These are phyloP conservation scores for Andrena marginata DNA, from an alignment of 2,888 invertebrate genomes.

Conservation along the genomic window DNA sequence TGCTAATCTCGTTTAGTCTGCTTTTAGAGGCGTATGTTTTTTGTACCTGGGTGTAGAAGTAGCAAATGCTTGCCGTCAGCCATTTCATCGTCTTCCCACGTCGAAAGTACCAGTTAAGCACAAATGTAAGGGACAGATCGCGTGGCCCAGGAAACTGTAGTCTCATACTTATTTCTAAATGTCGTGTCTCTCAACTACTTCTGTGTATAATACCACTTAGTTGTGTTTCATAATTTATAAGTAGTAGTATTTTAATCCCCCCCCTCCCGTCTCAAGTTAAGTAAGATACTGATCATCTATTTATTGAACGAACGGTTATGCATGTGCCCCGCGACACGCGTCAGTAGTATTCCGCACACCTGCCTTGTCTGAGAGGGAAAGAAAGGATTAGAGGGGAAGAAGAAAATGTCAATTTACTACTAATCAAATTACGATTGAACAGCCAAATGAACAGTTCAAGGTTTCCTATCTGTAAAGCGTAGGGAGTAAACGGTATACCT, in stretches of 20 bases:
- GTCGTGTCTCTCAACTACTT: constrained; percentile 52
- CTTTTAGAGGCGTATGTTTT: constrained; percentile 60
- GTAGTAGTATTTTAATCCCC: constrained; percentile 40
- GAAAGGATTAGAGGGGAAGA: constrained; percentile 48
- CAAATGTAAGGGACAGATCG: constrained; percentile 49
- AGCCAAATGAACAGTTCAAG: constrained; percentile 74
- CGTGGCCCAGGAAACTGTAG: constrained; percentile 58
- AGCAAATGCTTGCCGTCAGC: constrained; percentile 64
- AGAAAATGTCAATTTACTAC: constrained; percentile 75
- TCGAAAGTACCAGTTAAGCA: constrained; percentile 60
- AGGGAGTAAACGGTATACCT: constrained; percentile 56
- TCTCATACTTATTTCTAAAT: constrained; percentile 38
- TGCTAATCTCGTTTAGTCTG: constrained; percentile 49
- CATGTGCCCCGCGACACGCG: constrained; percentile 28
- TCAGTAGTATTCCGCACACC: constrained; percentile 63
- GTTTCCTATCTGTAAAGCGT: constrained; percentile 64
- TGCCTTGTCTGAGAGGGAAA: constrained; percentile 62
- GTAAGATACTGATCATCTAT: constrained; percentile 53
- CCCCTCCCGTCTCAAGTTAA: constrained; percentile 24
- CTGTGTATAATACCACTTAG: constrained; percentile 45
- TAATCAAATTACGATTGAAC: constrained; percentile 75
- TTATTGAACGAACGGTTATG: constrained; percentile 51
- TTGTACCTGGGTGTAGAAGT: constrained; percentile 63
- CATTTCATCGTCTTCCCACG: constrained; percentile 77
- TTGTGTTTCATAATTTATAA: constrained; percentile 40